These are phyloP conservation scores for Synergus gifuensis DNA, from an alignment of 2,888 invertebrate genomes.

Conservation along the genomic window DNA sequence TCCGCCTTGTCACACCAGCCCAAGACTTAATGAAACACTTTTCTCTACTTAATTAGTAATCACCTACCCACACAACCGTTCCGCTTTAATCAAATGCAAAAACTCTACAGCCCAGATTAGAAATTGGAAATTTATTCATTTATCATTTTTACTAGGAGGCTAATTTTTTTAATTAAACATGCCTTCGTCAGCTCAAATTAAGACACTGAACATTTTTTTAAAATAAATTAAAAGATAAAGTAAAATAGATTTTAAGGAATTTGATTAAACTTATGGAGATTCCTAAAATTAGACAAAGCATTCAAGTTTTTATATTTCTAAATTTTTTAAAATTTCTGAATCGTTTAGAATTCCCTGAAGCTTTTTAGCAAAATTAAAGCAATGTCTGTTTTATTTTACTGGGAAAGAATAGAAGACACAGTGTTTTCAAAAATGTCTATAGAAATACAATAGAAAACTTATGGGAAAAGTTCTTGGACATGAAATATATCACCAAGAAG, in stretches of 20 bases:
- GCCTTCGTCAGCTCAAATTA: too few relatives aligned
- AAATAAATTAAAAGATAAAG: too few relatives aligned
- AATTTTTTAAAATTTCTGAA: neutral
- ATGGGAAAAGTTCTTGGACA: neutral
- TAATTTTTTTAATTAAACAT: neutral
- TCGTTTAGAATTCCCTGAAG: neutral
- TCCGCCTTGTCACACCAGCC: conserved; percentile 30
- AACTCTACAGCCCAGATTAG: conserved; percentile 21
- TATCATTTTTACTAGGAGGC: neutral
- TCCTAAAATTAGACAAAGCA: too few relatives aligned
- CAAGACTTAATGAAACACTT: conserved; percentile 40
- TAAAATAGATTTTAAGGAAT: too few relatives aligned
- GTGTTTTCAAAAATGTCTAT: neutral
- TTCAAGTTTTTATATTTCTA: neutral
- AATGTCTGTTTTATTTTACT: neutral
- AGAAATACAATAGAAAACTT: neutral
- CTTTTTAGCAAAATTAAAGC: too few relatives aligned
- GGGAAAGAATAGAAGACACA: neutral
- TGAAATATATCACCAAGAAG: neutral
- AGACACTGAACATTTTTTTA: too few relatives aligned
- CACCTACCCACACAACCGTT: neutral
- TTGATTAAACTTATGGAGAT: too few relatives aligned
- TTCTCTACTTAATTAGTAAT: conserved; percentile 35
- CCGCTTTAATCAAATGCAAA: conserved; percentile 35
- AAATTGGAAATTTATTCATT: conserved; percentile 36